Evolutionary conservation across 2,888 invertebrate species (phyloP), one percentile per base, ranked within the genome.

Genomic region (Conus canariensis): DNA sequence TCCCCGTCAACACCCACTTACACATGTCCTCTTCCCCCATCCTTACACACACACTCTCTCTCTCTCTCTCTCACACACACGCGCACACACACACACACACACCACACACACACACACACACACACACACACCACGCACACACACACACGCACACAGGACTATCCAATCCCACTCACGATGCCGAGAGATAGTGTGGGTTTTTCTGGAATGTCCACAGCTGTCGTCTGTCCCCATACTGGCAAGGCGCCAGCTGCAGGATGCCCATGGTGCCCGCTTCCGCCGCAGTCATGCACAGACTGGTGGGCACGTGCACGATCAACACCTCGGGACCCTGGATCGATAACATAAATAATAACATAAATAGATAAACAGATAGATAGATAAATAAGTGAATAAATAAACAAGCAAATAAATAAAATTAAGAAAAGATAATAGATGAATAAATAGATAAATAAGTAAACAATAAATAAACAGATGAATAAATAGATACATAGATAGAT

Each of bases 231-330:
- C 77, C 77, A 12, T 80, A 80, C 77, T 30, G 10, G 77, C 77
- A 80, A 30, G 85, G 59, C 60, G 12, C 25, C 60, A 85, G 12
- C 59, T n/a, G 59, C 25, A 85, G n/a, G 25, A 60, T 60, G 85
- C 85, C 85, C 77, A 80, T 45, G 30, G 45, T 80, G 77, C 77
- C 77, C 10, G 77, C 10, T 12, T 80, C 77, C 30, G 77, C 77
- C 30, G 30, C 77, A 3, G 77, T 80, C 30, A 80, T 14, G 30
- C 77, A 80, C 30, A 60, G 85, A 10, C 60, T 25, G 14, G n/a
- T n/a, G 12, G 59, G 85, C 59, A 85, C 60, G 85, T 85, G 85
- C 6, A 85, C 59, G n/a, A 85, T 85, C n/a, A 60, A 25, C 60
- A 85, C 60, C 14, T 85, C 59, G 1, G 1, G 25, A 60, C 60